Percentiles rank a stretch among this genome's conserved stretches.
These are phyloP conservation scores for Pandemis corylana DNA, from an alignment of 2,888 invertebrate genomes.

Conservation along the genomic window DNA sequence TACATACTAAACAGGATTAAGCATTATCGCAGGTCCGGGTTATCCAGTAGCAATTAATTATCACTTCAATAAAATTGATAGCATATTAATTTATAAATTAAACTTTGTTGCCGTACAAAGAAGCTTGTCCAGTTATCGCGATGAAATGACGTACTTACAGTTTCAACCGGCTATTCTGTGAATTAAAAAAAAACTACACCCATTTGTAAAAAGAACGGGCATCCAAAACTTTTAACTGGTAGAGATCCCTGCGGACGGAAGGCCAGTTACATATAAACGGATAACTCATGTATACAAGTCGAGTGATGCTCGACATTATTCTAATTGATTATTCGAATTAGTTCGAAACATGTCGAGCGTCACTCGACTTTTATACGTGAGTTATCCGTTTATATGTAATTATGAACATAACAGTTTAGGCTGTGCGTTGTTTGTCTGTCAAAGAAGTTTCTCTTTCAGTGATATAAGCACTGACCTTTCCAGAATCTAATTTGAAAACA, in stretches of 20 bases:
- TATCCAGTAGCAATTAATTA: constrained; percentile 3
- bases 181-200: background rate
- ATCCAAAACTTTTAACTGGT: no score
- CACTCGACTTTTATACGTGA: no score
- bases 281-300: no score
- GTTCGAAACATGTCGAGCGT: no score
- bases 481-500: background rate
- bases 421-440: no score
- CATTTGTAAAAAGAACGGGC: no score
- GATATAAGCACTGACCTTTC: background rate
- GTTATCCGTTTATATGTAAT: no score
- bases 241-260: no score
- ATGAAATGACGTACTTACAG: background rate
- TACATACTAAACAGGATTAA: constrained; percentile 7
- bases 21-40: constrained; percentile 11
- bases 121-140: background rate
- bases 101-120: background rate
- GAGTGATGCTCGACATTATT: no score
- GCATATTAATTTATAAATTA: background rate
- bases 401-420: no score
- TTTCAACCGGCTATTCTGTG: background rate
- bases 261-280: no score
- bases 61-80: constrained; percentile 10
- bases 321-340: no score
- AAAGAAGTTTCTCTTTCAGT: background rate